phyloP scores from a whole-genome alignment of 2,113 vertebrate genomes.

The Hirundichthys speculiger region DNA sequence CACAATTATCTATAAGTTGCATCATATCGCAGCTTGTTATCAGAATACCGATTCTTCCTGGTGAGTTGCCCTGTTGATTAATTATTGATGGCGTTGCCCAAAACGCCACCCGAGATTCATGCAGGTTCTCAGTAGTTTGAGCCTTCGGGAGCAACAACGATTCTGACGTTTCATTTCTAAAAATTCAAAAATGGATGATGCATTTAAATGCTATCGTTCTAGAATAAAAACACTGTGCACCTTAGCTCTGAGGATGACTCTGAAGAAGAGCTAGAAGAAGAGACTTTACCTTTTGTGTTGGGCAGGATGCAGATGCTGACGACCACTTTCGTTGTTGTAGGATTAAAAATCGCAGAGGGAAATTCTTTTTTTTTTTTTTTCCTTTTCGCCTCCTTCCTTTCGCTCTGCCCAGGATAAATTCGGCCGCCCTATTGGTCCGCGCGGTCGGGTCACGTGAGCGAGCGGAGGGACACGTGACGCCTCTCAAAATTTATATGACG shows the following conservation, averaged over 20 bases:
- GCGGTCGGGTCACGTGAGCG: slow-evolving; percentile 68
- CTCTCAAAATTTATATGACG: slow-evolving; percentile 52
- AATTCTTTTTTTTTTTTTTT: slow-evolving; percentile 79
- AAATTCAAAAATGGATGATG: neutral
- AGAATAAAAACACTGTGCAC: neutral
- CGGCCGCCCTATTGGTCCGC: slow-evolving; percentile 84
- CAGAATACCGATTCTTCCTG: slow-evolving; percentile 4
- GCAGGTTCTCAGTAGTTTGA: slow-evolving; percentile 40
- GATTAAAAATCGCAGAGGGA: slow-evolving; percentile 85
- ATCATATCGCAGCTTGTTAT: slow-evolving; percentile 16
- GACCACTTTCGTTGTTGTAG: slow-evolving; percentile 83
- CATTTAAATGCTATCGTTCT: neutral
- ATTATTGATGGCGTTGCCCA: slow-evolving; percentile 41
- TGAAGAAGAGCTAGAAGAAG: slow-evolving; percentile 16
- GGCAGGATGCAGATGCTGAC: slow-evolving; percentile 80
- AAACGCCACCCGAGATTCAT: neutral
- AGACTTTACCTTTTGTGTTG: slow-evolving; percentile 72
- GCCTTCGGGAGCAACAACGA: slow-evolving; percentile 1
- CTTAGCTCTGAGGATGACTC: neutral
- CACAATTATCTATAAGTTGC: slow-evolving; percentile 32
- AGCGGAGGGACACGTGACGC: slow-evolving; percentile 85
- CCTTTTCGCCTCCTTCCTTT: slow-evolving; percentile 56
- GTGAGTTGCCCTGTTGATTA: slow-evolving; percentile 51
- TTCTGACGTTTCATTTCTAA: neutral
- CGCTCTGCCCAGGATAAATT: slow-evolving; percentile 74